These are phyloP conservation scores for Alca torda DNA, from an alignment of 2,797 vertebrate genomes.

Conservation along the genomic window DNA sequence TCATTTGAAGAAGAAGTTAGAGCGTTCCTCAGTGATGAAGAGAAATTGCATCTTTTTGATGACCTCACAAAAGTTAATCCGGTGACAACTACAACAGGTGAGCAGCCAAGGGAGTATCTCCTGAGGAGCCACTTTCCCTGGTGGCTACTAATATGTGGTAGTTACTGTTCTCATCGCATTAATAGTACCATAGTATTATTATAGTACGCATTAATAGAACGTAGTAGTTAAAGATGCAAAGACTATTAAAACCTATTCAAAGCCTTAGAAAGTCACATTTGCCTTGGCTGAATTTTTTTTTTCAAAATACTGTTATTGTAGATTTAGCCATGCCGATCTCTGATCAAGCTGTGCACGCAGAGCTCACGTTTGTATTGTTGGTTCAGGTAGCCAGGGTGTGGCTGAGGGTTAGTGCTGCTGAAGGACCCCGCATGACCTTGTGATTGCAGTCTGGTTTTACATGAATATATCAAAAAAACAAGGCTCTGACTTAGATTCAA, in stretches of 20 bases:
- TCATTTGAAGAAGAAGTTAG: constrained; percentile 82
- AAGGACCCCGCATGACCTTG: neutral
- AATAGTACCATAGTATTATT: no score
- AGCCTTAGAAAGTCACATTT: neutral
- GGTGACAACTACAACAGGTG: constrained; percentile 90
- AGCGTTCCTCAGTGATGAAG: constrained; percentile 85
- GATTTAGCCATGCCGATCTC: neutral
- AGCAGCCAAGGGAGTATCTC: neutral
- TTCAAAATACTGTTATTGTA: neutral
- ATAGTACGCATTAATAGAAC: neutral
- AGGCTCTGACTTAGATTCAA: neutral
- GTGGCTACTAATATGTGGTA: neutral
- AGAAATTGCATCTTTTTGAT: constrained; percentile 85
- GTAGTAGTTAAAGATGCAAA: neutral
- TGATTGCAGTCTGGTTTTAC: neutral
- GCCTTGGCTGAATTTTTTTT: neutral
- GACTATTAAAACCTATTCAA: neutral
- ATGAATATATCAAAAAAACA: rapidly evolving
- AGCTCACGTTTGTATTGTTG: neutral
- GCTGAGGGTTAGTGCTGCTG: neutral
- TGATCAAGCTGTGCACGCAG: neutral
- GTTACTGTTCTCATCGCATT: neutral
- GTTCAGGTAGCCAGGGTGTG: neutral
- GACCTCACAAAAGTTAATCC: constrained; percentile 98
- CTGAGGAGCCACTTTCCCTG: neutral